A percentile compares a stretch with the other conserved stretches of the same genome.
Evolutionary conservation across 2,113 vertebrate genomes (phyloP).

Genomic region (Cyphomyrus discorhynchus): DNA sequence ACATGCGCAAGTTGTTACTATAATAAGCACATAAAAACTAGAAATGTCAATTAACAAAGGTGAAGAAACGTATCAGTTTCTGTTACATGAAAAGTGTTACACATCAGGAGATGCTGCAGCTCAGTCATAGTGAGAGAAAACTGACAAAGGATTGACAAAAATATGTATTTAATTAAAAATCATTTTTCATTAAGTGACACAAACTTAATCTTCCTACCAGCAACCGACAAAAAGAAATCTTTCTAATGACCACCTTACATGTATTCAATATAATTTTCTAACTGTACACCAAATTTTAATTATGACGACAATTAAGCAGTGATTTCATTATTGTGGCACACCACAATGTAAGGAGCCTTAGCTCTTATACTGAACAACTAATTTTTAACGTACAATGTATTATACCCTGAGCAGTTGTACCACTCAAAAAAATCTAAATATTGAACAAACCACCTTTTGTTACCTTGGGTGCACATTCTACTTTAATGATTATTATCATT

Average conservation of each 20-base stretch:
- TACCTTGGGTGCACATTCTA: background rate
- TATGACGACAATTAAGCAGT: background rate
- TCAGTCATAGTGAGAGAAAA: constrained; percentile 1
- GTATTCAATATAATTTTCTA: background rate
- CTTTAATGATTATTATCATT: background rate
- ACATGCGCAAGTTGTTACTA: background rate
- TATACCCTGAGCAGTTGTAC: background rate
- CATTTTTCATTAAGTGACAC: background rate
- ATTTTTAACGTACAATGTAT: background rate
- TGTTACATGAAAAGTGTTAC: background rate
- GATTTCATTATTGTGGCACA: background rate
- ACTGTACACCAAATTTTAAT: background rate
- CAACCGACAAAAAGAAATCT: background rate
- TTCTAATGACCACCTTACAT: background rate
- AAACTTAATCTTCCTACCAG: background rate
- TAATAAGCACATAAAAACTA: constrained; percentile 1
- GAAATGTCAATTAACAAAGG: background rate
- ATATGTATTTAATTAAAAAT: background rate
- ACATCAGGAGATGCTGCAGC: constrained; percentile 10
- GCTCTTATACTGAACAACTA: background rate
- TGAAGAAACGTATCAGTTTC: background rate
- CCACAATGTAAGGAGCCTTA: background rate
- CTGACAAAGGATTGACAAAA: background rate
- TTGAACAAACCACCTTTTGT: background rate
- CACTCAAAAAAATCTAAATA: background rate